Evolutionary conservation across 2,113 vertebrate genomes (phyloP).

Genomic region (Ifrita kowaldi): DNA sequence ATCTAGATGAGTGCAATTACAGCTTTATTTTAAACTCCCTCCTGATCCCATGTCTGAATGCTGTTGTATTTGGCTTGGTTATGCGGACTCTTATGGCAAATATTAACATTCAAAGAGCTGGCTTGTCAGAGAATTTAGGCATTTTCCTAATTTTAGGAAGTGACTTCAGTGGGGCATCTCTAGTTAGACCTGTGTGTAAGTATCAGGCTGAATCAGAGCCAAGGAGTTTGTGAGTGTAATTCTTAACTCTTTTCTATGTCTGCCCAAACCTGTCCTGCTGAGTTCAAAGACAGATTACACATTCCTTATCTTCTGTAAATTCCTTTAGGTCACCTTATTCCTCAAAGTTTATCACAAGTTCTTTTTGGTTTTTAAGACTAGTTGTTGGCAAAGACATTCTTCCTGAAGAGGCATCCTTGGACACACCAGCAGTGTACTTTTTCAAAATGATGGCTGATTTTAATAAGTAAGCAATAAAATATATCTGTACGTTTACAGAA

Average conservation of each 20-base stretch:
- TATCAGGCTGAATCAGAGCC: not conserved
- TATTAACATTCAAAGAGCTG: not conserved
- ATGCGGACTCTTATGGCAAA: not conserved
- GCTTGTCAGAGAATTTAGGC: not conserved
- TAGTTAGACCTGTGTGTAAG: not conserved
- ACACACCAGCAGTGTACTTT: not conserved
- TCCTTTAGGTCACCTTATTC: not conserved
- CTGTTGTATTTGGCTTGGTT: not conserved
- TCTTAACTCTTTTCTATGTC: not conserved
- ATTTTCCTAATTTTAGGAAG: not conserved
- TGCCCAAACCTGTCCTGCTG: not conserved
- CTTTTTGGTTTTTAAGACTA: not conserved
- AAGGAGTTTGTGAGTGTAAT: not conserved
- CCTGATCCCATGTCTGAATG: not conserved
- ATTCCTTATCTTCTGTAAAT: not conserved
- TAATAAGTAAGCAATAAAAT: not conserved
- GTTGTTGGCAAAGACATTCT: not conserved
- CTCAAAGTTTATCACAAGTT: not conserved
- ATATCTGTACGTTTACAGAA: not conserved
- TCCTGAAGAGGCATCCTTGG: not conserved
- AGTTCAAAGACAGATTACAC: not conserved
- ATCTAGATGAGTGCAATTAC: not conserved
- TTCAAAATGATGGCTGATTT: not conserved
- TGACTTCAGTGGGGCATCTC: not conserved
- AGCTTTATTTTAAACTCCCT: not conserved